A percentile compares a stretch with the other conserved stretches of the same genome.
Evolutionary conservation across 2,797 vertebrate genomes (phyloP).

Genomic region (Lacerta agilis): DNA sequence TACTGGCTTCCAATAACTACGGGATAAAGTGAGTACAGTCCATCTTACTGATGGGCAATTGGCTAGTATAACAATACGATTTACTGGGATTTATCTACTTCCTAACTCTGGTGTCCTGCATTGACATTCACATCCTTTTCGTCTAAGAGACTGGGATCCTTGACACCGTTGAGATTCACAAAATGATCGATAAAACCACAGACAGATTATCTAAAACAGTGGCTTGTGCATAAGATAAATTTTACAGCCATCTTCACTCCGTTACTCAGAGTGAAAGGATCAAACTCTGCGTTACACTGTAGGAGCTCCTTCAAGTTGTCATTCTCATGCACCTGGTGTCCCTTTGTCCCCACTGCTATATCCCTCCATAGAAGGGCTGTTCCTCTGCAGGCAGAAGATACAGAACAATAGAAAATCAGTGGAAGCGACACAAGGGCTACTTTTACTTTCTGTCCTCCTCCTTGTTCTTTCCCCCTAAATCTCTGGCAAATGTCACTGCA

Average conservation of each 20-base stretch:
- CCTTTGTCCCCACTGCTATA: not conserved
- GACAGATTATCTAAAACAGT: not conserved
- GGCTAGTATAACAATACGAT: not conserved
- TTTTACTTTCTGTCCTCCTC: slow-evolving; percentile 15
- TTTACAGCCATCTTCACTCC: not conserved
- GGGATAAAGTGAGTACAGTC: not conserved
- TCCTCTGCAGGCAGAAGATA: slow-evolving; percentile 24
- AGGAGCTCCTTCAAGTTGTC: not conserved
- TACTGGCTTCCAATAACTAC: not conserved
- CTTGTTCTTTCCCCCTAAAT: slow-evolving; percentile 20
- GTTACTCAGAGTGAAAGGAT: not conserved
- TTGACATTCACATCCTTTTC: not conserved
- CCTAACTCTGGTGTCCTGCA: not conserved
- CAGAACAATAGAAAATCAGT: slow-evolving; percentile 25
- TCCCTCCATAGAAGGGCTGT: not conserved
- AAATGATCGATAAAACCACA: not conserved
- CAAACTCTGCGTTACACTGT: not conserved
- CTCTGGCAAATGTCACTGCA: slow-evolving; percentile 55
- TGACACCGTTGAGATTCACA: not conserved
- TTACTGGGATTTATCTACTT: not conserved
- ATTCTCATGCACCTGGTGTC: not conserved
- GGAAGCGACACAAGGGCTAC: not conserved
- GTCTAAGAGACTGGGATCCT: not conserved
- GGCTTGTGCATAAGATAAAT: not conserved
- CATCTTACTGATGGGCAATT: not conserved